Percentiles rank a stretch among this genome's conserved stretches.
Conservation (phyloP, 1,140 invertebrate genomes). For the Drosophila malerkotliana region DNA sequence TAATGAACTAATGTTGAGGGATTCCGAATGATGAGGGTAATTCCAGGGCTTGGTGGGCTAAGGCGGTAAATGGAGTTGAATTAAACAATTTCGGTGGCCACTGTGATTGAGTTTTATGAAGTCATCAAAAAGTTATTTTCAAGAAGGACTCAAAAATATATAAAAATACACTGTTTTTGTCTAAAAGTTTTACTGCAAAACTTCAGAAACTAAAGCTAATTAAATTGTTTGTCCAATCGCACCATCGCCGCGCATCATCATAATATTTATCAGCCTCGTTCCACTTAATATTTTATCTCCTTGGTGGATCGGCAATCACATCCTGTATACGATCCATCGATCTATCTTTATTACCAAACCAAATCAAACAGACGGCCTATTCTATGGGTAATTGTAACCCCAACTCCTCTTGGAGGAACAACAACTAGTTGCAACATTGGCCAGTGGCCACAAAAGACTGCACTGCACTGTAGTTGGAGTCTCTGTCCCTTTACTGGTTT, state of each 20-base stretch:
- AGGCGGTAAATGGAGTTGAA: conserved; percentile 28
- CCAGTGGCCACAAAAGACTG: conserved; percentile 44
- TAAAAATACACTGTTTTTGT: background rate
- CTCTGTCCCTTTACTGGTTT: conserved; percentile 5
- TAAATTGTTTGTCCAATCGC: conserved; percentile 24
- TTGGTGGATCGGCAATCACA: conserved; percentile 16
- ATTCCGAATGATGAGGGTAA: conserved; percentile 24
- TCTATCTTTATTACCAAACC: conserved; percentile 52
- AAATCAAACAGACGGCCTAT: conserved; percentile 51
- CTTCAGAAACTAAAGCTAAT: conserved; percentile 4
- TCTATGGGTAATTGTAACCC: conserved; percentile 38
- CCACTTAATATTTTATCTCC: conserved; percentile 27
- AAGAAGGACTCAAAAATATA: background rate
- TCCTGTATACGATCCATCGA: conserved; percentile 40
- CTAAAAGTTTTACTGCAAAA: background rate
- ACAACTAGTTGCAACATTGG: conserved; percentile 49
- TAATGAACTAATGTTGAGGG: conserved; percentile 59
- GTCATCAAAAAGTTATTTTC: background rate
- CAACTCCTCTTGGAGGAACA: conserved; percentile 41
- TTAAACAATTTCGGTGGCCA: conserved; percentile 14
- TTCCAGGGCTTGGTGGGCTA: conserved; percentile 7
- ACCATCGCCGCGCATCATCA: conserved; percentile 4
- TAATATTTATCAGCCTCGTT: conserved; percentile 22
- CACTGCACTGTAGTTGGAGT: conserved; percentile 55
- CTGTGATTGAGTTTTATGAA: background rate